Conservation (phyloP, 2,113 vertebrate genomes). For the Acinonyx jubatus region DNA sequence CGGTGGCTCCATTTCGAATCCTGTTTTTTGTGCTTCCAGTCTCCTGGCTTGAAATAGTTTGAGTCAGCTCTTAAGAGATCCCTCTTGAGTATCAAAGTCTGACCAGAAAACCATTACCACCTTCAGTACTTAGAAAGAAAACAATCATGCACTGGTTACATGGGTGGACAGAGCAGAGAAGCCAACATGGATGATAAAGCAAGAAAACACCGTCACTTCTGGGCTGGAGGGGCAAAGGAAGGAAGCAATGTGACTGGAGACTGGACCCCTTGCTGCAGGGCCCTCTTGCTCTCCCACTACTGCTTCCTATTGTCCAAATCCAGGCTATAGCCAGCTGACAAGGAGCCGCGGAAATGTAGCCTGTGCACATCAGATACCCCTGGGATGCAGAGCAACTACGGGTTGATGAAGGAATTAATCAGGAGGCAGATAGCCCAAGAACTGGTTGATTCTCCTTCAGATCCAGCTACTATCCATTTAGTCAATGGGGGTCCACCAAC, state of each 20-base stretch:
- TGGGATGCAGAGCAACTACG: rapidly evolving
- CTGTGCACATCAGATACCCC: background rate
- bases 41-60: background rate
- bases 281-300: background rate
- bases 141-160: no score
- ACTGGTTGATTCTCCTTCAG: background rate
- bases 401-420: background rate
- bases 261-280: rapidly evolving
- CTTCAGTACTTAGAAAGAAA: background rate
- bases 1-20: background rate
- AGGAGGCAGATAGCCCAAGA: background rate
- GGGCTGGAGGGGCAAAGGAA: background rate
- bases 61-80: background rate
- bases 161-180: background rate
- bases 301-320: background rate
- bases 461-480: background rate
- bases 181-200: background rate
- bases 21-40: background rate
- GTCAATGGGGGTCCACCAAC: background rate
- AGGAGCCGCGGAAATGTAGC: background rate
- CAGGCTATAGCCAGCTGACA: background rate
- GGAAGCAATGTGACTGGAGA: background rate
- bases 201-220: background rate
- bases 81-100: background rate
- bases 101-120: background rate